A percentile compares a stretch with the other conserved stretches of the same genome.
These are phyloP conservation scores for Tyrophagus putrescentiae DNA, from an alignment of 1,140 invertebrate species.

Conservation along the genomic window DNA sequence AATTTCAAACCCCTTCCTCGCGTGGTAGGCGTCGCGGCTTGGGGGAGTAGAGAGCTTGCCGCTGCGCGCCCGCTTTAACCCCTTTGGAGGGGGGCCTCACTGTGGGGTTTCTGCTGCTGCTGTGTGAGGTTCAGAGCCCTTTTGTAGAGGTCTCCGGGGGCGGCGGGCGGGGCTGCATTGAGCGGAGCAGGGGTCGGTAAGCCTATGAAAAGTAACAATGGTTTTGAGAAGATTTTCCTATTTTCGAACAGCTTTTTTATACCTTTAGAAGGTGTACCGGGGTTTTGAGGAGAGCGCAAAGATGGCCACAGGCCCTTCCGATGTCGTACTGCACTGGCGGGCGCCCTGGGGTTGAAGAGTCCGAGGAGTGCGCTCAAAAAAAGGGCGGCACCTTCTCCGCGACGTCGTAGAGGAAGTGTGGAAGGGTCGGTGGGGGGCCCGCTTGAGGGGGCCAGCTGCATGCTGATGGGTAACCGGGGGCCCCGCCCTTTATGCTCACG, in stretches of 20 bases:
- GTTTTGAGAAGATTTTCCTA: not conserved
- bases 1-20: no score
- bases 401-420: constrained; percentile 1
- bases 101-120: no score
- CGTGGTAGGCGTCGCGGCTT: no score
- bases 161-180: not conserved
- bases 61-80: not conserved
- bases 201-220: not conserved
- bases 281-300: not conserved
- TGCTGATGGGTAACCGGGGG: constrained; percentile 17
- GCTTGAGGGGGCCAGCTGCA: not conserved
- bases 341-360: constrained; percentile 6
- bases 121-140: no score
- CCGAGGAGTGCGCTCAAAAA: constrained; percentile 17
- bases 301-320: not conserved
- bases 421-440: constrained; percentile 8
- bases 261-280: not conserved
- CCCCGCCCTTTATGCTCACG: not conserved
- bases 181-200: not conserved
- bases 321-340: constrained; percentile 12
- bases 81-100: no score
- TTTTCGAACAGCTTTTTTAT: not conserved
- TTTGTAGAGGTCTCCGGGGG: not conserved
- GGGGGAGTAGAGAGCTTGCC: not conserved
- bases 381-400: constrained; percentile 2